phyloP scores from a whole-genome alignment of 2,797 vertebrate genomes.

The Lepilemur ruficaudatus region DNA sequence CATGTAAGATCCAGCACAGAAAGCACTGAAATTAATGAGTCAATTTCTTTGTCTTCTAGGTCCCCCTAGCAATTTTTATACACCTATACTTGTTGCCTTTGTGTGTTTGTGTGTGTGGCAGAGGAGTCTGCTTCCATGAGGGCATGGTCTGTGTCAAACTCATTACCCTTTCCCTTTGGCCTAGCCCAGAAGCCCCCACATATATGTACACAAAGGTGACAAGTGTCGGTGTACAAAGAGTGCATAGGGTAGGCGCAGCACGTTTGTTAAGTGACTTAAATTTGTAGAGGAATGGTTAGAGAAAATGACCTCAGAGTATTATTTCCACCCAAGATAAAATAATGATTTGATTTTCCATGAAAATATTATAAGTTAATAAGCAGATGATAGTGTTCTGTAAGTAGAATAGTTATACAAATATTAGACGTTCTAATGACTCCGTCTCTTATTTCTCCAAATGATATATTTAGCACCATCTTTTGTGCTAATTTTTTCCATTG shows the following conservation, averaged over 20 bases:
- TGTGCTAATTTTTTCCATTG: constrained; percentile 54
- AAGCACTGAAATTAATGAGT: background rate
- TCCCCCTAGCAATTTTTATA: background rate
- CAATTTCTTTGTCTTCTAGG: background rate
- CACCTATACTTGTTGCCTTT: background rate
- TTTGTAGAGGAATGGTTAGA: background rate
- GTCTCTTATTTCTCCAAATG: constrained; percentile 69
- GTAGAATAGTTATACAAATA: constrained; percentile 7
- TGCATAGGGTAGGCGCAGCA: background rate
- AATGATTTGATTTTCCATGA: constrained; percentile 29
- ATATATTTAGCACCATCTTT: constrained; percentile 67
- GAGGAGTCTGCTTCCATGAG: background rate
- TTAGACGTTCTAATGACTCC: constrained; percentile 2
- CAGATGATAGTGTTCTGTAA: background rate
- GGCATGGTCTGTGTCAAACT: background rate
- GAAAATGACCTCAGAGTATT: background rate
- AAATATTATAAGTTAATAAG: constrained; percentile 31
- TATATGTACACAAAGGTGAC: background rate
- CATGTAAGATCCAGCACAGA: background rate
- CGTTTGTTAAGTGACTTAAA: background rate
- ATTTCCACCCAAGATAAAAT: background rate
- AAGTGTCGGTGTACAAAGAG: background rate
- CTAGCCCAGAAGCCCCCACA: background rate
- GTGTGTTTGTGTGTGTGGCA: background rate
- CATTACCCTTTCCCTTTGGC: background rate